These are phyloP conservation scores for Araneus ventricosus DNA, from an alignment of 1,140 invertebrate species.

Conservation along the genomic window DNA sequence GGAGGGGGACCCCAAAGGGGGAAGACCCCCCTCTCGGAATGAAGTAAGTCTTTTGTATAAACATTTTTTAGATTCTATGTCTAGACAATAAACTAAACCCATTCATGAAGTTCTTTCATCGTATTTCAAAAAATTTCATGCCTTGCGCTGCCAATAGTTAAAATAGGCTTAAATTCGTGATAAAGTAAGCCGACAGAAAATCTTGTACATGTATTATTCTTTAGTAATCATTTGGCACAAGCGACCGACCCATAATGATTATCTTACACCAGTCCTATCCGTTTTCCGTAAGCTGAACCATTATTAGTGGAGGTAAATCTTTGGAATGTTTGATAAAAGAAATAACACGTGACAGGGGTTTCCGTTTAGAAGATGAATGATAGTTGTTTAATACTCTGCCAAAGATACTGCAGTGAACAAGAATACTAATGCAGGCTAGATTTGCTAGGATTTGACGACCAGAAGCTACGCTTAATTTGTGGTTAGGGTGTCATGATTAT, in stretches of 20 bases:
- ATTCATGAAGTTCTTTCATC: no score
- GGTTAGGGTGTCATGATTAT: background rate
- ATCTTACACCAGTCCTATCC: background rate
- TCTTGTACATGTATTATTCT: no score
- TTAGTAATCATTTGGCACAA: no score
- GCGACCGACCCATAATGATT: background rate
- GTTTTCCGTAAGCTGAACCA: background rate
- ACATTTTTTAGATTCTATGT: no score
- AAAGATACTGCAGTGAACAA: background rate
- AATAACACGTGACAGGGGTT: background rate
- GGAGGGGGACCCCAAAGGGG: no score
- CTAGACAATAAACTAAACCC: no score
- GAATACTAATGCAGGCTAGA: background rate
- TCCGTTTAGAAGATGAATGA: background rate
- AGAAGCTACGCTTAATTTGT: background rate
- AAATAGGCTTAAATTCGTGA: no score
- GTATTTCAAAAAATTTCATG: no score
- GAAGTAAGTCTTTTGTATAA: no score
- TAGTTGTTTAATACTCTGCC: background rate
- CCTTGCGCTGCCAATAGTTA: no score
- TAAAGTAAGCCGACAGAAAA: no score
- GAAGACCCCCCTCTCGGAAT: no score
- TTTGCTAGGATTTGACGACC: background rate
- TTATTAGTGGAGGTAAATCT: slow-evolving; percentile 33
- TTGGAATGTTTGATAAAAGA: background rate